Evolutionary conservation across 2,888 invertebrate genomes (phyloP), one percentile per base, ranked within the genome.

Genomic region (Shargacucullia verbasci): DNA sequence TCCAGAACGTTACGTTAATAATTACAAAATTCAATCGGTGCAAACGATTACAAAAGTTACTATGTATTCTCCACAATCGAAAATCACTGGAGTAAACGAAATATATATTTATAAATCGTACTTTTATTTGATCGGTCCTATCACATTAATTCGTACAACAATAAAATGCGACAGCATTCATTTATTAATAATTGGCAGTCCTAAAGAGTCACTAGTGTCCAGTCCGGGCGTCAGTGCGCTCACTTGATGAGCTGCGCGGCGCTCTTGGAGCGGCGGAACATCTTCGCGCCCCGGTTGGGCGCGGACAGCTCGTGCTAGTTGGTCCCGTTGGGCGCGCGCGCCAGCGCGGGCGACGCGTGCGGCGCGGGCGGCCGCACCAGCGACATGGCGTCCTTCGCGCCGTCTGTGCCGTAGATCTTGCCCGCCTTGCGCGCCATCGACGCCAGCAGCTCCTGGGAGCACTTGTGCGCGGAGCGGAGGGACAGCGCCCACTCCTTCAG

Each of bases 341-440:
- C 91, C 86, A 92, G 80, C 88, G 94, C 94, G 90, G 94, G 94
- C 93, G 79, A 84, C 64, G 93, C 34, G 41, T 70, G 62, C 15
- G 76, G 84, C 66, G 89, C 94, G 88, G 92, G 79, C 46, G 87
- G 92, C 86, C 94, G 81, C 92, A 94, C 94, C 91, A 94, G 94
- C 92, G 79, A 64, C 64, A 65, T 84, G 70, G 92, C 94, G 83
- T 94, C 92, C 83, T 91, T 91, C 52, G 89, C 76, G 41, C 91
- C 91, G 80, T 93, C 93, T 1, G 99, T 98, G 78, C 99, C 99
- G 94, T 99, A 99, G 83, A 99, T 99, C 95, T 99, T 99, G 76
- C 99, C 99, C 34, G 99, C 99, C 93, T 99, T 99, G 88, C 97
- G 97, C 66, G 99, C 99, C 98, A 99, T 99, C 47, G 98, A 98